phyloP scores from a whole-genome alignment of 2,797 vertebrate species.

The Lithobates sylvaticus region DNA sequence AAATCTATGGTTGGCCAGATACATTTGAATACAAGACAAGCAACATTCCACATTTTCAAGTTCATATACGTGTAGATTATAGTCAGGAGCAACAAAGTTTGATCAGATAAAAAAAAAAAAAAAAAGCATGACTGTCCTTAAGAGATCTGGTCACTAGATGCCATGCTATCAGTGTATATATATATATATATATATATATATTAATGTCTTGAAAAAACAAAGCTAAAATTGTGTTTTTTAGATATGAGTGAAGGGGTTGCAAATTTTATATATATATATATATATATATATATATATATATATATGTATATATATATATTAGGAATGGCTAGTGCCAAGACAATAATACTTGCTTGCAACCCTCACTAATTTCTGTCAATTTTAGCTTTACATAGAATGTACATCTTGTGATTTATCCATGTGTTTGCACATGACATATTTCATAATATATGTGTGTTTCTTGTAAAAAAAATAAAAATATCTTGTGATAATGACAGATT shows the following conservation, averaged over 20 bases:
- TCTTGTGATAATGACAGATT: conserved; percentile 80
- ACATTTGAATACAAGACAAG: conserved; percentile 73
- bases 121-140: conserved; percentile 70
- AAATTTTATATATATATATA: conserved; percentile 35
- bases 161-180: conserved; percentile 64
- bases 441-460: conserved; percentile 77
- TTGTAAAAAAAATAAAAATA: conserved; percentile 73
- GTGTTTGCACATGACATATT: conserved; percentile 69
- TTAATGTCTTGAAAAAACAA: conserved; percentile 58
- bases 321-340: background rate
- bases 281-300: background rate
- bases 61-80: conserved; percentile 72
- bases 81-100: conserved; percentile 73
- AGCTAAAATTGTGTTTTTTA: conserved; percentile 66
- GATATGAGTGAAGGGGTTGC: conserved; percentile 62
- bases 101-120: conserved; percentile 70
- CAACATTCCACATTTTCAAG: conserved; percentile 67
- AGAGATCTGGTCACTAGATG: conserved; percentile 73
- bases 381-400: conserved; percentile 79
- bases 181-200: conserved; percentile 16
- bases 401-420: conserved; percentile 78
- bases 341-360: conserved; percentile 16
- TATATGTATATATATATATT: too few species aligned
- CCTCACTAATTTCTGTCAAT: conserved; percentile 66
- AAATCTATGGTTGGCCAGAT: conserved; percentile 85